phyloP scores from a whole-genome alignment of 2,797 vertebrate genomes.

The Spatula versicolor region DNA sequence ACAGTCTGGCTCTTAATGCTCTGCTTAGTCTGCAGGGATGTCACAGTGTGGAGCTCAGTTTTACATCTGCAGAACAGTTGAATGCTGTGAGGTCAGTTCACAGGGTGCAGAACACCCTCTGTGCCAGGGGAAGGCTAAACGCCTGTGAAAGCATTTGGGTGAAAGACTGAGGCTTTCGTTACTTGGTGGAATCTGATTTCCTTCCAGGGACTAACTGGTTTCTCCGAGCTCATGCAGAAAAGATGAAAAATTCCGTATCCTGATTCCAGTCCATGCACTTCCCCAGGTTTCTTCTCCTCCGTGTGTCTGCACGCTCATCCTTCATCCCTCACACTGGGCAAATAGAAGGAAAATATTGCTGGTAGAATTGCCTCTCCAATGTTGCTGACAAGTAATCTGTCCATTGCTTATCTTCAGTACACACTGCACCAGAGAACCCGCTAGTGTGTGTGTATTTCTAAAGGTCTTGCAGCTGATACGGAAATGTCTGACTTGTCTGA shows the following conservation, averaged over 20 bases:
- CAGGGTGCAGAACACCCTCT: neutral
- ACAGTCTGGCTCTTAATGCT: neutral
- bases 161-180: neutral
- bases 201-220: neutral
- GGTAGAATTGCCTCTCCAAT: neutral
- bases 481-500: neutral
- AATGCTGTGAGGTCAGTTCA: neutral
- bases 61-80: neutral
- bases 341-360: neutral
- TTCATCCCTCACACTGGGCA: neutral
- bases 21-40: neutral
- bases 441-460: neutral
- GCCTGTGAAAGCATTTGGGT: neutral
- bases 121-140: neutral
- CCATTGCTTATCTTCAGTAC: neutral
- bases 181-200: neutral
- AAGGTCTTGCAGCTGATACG: neutral
- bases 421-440: neutral
- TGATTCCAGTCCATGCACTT: fast-evolving
- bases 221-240: neutral
- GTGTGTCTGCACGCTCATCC: neutral
- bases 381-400: neutral
- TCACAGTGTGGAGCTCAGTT: neutral
- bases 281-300: neutral
- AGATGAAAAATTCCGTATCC: neutral